Evolutionary conservation across 2,113 vertebrate genomes (phyloP).

Genomic region (Crocuta crocuta): DNA sequence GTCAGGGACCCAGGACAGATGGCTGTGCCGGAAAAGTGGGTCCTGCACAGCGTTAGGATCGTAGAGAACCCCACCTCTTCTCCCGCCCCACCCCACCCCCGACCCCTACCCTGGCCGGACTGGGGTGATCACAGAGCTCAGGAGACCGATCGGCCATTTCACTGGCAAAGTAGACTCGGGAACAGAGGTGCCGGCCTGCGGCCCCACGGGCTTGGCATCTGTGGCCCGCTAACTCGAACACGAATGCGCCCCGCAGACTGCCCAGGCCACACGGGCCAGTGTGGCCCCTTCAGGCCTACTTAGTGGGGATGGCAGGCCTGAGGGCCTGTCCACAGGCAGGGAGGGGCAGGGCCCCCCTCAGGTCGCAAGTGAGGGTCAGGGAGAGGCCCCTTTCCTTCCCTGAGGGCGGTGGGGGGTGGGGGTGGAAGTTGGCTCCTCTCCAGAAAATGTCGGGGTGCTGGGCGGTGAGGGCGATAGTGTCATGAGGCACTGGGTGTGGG

Average conservation of each 20-base stretch:
- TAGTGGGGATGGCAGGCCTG: background rate
- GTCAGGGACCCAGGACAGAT: background rate
- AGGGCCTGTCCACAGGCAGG: background rate
- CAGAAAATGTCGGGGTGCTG: background rate
- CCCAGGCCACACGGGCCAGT: fast-evolving
- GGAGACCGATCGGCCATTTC: fast-evolving
- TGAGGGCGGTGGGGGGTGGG: too few relatives aligned
- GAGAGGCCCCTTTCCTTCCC: background rate
- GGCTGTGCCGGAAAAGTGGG: background rate
- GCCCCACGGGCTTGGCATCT: background rate
- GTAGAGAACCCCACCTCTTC: fast-evolving
- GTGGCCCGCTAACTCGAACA: background rate
- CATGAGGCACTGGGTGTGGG: background rate
- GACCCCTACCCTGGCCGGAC: background rate
- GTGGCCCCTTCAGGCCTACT: background rate
- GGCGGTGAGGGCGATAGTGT: background rate
- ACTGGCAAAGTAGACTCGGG: background rate
- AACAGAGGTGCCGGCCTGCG: background rate
- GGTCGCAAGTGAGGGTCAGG: background rate
- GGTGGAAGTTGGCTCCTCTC: background rate
- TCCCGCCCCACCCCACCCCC: too few relatives aligned
- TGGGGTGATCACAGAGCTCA: fast-evolving
- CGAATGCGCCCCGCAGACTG: fast-evolving
- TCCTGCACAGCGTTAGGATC: background rate
- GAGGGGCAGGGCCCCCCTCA: too few relatives aligned